These are phyloP conservation scores for Saturnia pavonia DNA, from an alignment of 2,888 invertebrate genomes.

Conservation along the genomic window DNA sequence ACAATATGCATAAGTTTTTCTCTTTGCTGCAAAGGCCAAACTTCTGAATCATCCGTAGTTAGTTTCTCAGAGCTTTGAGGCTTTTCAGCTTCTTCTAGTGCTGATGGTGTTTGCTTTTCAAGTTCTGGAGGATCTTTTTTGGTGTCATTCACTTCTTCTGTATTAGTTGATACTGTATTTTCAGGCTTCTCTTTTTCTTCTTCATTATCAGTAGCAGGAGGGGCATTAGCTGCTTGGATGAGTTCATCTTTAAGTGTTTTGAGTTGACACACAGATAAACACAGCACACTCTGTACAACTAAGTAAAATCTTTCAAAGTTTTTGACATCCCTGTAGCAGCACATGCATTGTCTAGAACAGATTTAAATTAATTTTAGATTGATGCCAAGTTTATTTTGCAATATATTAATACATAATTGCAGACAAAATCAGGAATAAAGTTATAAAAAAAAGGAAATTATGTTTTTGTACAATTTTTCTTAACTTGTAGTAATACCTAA, in stretches of 20 bases:
- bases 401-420: no score
- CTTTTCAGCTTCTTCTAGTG: slow-evolving; percentile 43
- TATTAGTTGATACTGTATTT: slow-evolving; percentile 35
- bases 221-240: slow-evolving; percentile 61
- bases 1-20: slow-evolving; percentile 94
- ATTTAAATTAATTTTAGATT: not conserved
- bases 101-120: slow-evolving; percentile 43
- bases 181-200: slow-evolving; percentile 53
- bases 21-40: slow-evolving; percentile 91
- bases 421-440: no score
- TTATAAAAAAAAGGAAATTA: no score
- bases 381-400: not conserved
- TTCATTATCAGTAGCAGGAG: slow-evolving; percentile 51
- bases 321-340: slow-evolving; percentile 95
- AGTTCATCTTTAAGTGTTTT: slow-evolving; percentile 86
- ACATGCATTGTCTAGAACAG: slow-evolving; percentile 93
- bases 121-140: slow-evolving; percentile 46
- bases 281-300: slow-evolving; percentile 93
- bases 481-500: no score
- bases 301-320: slow-evolving; percentile 95
- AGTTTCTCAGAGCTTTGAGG: slow-evolving; percentile 33
- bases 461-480: no score
- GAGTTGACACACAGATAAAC: slow-evolving; percentile 91
- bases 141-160: slow-evolving; percentile 46
- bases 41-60: slow-evolving; percentile 62